A percentile compares a stretch with the other conserved stretches of the same genome.
Conservation (phyloP, 2,797 vertebrate species). For the Menidia menidia region DNA sequence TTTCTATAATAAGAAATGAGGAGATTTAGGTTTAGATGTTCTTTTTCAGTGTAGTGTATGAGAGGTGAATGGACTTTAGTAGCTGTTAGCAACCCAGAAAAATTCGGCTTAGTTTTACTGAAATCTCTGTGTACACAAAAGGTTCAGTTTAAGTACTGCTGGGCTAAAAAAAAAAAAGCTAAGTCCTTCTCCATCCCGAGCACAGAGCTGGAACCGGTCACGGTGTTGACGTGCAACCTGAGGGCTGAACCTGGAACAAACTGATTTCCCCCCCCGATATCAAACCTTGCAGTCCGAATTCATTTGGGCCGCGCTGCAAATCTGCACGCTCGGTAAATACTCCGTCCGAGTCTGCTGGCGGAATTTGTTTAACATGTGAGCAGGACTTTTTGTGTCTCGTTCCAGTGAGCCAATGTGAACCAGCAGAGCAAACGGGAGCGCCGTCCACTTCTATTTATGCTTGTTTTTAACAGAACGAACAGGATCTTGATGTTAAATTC, state of each 20-base stretch:
- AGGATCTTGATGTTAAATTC: neutral
- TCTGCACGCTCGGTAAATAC: constrained; percentile 27
- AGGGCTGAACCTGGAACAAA: neutral
- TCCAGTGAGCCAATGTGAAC: neutral
- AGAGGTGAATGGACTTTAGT: neutral
- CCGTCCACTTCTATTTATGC: neutral
- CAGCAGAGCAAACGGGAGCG: neutral
- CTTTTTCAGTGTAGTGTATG: neutral
- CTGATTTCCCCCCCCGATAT: neutral
- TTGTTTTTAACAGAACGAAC: neutral
- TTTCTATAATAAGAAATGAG: too few species aligned
- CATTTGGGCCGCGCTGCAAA: constrained; percentile 6
- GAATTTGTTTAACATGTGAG: neutral
- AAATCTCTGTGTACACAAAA: neutral
- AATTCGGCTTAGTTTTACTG: neutral
- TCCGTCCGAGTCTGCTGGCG: neutral
- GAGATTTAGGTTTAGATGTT: too few species aligned
- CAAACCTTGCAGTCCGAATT: constrained; percentile 10
- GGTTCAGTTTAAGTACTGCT: neutral
- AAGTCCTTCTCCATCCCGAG: neutral
- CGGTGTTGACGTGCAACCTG: neutral
- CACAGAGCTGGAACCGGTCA: neutral
- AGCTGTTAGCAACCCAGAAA: neutral
- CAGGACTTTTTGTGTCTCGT: neutral
- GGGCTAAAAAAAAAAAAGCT: neutral